Conservation (phyloP, 2,113 vertebrate genomes). For the Crotophaga sulcirostris region DNA sequence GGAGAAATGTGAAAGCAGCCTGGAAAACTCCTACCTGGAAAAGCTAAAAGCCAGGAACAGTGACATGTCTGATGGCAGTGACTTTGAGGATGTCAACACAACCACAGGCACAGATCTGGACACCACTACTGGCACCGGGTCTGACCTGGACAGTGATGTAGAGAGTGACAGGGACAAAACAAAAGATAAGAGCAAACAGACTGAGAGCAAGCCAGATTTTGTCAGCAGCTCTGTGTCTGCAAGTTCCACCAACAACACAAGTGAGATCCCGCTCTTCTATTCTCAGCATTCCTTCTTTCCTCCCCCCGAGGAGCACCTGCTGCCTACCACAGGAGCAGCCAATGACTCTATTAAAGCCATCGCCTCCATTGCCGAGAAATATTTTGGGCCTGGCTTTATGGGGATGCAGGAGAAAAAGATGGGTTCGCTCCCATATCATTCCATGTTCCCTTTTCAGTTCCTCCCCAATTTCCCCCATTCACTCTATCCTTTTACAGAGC, state of each 20-base stretch:
- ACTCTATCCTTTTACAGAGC: conserved; percentile 91
- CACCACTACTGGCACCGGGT: conserved; percentile 93
- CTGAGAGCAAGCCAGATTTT: conserved; percentile 80
- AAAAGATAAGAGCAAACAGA: conserved; percentile 77
- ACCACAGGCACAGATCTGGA: conserved; percentile 97
- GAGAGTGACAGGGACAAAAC: conserved; percentile 87
- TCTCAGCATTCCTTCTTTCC: conserved; percentile 95
- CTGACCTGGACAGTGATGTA: conserved; percentile 91
- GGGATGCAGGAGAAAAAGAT: conserved; percentile 97
- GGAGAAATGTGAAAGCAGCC: conserved; percentile 82
- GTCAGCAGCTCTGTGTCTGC: conserved; percentile 75
- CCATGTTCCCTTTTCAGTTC: conserved; percentile 97
- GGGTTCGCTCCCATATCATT: conserved; percentile 91
- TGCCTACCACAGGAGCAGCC: conserved; percentile 82
- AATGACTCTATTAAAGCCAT: conserved; percentile 99
- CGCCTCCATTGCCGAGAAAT: conserved; percentile 97
- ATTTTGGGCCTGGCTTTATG: conserved; percentile 96
- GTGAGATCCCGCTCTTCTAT: conserved; percentile 86
- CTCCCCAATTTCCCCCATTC: conserved; percentile 95
- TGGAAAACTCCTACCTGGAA: conserved; percentile 82
- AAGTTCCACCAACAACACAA: conserved; percentile 72
- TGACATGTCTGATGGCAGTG: conserved; percentile 92
- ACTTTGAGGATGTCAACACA: conserved; percentile 98
- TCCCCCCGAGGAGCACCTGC: conserved; percentile 92
- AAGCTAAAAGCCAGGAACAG: conserved; percentile 89